Evolutionary conservation across 2,797 vertebrate species (phyloP).

Genomic region (Masticophis lateralis): DNA sequence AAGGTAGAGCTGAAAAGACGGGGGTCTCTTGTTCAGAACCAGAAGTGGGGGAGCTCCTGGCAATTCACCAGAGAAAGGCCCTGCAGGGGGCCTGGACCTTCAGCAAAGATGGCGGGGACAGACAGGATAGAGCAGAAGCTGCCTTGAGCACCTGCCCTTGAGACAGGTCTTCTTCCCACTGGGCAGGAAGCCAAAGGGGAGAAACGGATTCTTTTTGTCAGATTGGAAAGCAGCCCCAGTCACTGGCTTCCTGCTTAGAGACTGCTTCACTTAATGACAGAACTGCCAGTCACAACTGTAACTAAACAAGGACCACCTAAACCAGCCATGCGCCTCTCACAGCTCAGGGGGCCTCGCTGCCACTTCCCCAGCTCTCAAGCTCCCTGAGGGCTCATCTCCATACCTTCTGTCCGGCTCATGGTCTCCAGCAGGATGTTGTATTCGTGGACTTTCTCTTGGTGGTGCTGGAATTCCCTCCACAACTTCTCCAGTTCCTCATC

Average conservation of each 20-base stretch:
- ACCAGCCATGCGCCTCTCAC: background rate
- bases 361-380: too few relatives aligned
- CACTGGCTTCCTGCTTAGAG: background rate
- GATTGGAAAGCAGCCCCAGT: background rate
- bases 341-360: too few relatives aligned
- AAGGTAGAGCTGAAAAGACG: background rate
- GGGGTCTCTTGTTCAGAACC: background rate
- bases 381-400: background rate
- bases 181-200: background rate
- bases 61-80: background rate
- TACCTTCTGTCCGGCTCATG: conserved; percentile 88
- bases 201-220: background rate
- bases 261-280: background rate
- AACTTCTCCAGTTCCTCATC: conserved; percentile 85
- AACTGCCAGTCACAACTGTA: background rate
- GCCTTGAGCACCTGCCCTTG: background rate
- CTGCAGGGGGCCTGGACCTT: too few relatives aligned
- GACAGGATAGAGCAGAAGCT: background rate
- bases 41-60: background rate
- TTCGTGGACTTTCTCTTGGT: conserved; percentile 88
- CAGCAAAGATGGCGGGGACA: background rate
- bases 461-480: conserved; percentile 90
- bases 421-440: conserved; percentile 91
- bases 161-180: background rate
- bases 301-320: background rate